Evolutionary conservation across 1,140 invertebrate species (phyloP), one percentile per base, ranked within the genome.

Genomic region (Globodera rostochiensis): DNA sequence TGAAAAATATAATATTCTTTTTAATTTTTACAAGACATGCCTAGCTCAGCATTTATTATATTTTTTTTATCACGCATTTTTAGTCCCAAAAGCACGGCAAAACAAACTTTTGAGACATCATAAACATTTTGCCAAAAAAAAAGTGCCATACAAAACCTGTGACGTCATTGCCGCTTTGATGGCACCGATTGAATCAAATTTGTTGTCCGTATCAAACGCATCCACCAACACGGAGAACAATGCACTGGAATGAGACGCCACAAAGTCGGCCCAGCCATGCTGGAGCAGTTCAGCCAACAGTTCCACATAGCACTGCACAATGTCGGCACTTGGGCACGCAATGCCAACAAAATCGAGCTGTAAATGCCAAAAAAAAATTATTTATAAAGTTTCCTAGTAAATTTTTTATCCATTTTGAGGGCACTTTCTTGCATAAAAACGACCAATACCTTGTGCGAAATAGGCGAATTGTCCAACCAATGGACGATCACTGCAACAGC

Each of bases 221-320:
- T 78, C 76, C 25, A 78, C 64, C 70, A 78, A 21, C 21, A 45
- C 71, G 21, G 76, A 46, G 49, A 64, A 78, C 53, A 78, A 45
- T 50, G 70, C 76, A 21, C 70, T 78, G 15, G 76, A 78, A 67
- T 78, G 76, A 6, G 76, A 6, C 15, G 70, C 70, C 8, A 70
- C 76, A 67, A 78, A 78, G 46, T 78, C 76, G 11, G 66, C 76
- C 76, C 76, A 78, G 6, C 76, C 76, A 36, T 64, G 53, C 6
- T 46, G 47, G 13, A 6, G 11, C 25, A 78, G 49, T 49, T 78
- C 76, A 15, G 7, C 49, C 9, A 78, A 5, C 9, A 66, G 15
- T 8, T 78, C 69, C 46, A 78, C 21, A 19, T 78, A 78, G 69
- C 69, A 69, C 19, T 78, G 60, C n/a, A 64, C 7, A 70, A 70